Percentiles rank a stretch among this genome's conserved stretches.
Evolutionary conservation across 2,113 vertebrate species (phyloP).

Genomic region (Podocnemis expansa): DNA sequence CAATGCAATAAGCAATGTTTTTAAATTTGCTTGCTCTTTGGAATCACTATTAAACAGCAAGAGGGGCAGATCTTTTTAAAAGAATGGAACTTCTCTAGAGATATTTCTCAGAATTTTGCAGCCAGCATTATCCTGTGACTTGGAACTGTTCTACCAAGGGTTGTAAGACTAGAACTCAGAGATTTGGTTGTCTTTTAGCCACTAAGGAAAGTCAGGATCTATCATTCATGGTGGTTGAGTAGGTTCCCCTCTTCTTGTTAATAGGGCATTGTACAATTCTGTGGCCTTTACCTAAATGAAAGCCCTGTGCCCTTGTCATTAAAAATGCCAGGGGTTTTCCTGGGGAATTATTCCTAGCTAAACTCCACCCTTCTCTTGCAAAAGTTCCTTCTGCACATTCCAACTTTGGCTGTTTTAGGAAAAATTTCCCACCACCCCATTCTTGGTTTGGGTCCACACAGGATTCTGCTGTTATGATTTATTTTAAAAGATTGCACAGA

Average conservation of each 20-base stretch:
- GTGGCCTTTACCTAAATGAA: not conserved
- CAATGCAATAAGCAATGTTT: too few species aligned
- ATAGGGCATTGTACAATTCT: rapidly evolving
- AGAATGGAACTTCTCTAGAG: not conserved
- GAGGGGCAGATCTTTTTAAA: not conserved
- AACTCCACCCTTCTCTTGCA: not conserved
- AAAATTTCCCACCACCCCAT: not conserved
- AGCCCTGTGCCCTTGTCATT: not conserved
- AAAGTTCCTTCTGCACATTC: not conserved
- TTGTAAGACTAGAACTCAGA: rapidly evolving
- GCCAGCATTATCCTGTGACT: not conserved
- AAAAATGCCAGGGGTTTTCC: not conserved
- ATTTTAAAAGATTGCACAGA: too few species aligned
- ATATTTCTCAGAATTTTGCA: not conserved
- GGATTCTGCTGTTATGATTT: too few species aligned
- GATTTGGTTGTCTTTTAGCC: not conserved
- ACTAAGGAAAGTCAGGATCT: not conserved
- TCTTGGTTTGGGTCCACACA: not conserved
- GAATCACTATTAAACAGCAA: too few species aligned
- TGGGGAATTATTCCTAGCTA: not conserved
- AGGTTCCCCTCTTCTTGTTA: not conserved
- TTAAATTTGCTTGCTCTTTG: not conserved
- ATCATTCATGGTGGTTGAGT: not conserved
- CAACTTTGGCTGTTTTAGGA: too few species aligned
- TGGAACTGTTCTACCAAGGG: rapidly evolving